These are phyloP conservation scores for Nomada fabriciana DNA, from an alignment of 2,888 invertebrate species.

Conservation along the genomic window DNA sequence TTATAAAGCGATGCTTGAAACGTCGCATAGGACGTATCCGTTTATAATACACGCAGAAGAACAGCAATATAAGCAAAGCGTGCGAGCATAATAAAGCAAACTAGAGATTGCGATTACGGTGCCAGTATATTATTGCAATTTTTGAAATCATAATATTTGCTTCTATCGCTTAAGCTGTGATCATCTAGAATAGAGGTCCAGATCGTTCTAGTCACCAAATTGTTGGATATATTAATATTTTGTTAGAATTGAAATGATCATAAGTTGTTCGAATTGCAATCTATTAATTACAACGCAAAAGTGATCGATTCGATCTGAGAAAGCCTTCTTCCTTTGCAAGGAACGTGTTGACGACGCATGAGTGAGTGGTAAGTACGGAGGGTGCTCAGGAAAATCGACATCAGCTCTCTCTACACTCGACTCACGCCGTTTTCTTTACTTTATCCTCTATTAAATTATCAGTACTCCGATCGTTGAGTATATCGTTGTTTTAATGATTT, in stretches of 20 bases:
- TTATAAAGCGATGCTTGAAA: no score
- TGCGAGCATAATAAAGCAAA: no score
- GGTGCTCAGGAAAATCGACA: conserved; percentile 76
- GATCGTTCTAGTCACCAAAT: conserved; percentile 4
- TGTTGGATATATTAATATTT: not conserved
- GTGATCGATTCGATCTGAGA: conserved; percentile 73
- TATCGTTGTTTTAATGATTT: conserved; percentile 2
- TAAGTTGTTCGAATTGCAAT: conserved; percentile 1
- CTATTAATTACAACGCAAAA: conserved; percentile 26
- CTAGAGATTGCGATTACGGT: no score
- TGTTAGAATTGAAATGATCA: not conserved
- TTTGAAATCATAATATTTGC: conserved; percentile 8
- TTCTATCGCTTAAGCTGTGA: not conserved
- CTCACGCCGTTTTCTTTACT: conserved; percentile 73
- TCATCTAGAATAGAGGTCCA: not conserved
- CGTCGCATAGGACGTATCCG: no score
- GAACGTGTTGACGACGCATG: conserved; percentile 81
- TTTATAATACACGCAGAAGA: no score
- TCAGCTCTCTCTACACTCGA: conserved; percentile 78
- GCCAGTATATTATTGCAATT: not conserved
- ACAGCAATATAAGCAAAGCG: no score
- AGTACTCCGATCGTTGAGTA: conserved; percentile 58
- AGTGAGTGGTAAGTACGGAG: conserved; percentile 84
- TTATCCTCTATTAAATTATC: conserved; percentile 46
- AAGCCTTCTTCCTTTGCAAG: conserved; percentile 79